Percentiles rank a stretch among this genome's conserved stretches.
phyloP scores from a whole-genome alignment of 1,140 invertebrate species.

The Tribolium madens region DNA sequence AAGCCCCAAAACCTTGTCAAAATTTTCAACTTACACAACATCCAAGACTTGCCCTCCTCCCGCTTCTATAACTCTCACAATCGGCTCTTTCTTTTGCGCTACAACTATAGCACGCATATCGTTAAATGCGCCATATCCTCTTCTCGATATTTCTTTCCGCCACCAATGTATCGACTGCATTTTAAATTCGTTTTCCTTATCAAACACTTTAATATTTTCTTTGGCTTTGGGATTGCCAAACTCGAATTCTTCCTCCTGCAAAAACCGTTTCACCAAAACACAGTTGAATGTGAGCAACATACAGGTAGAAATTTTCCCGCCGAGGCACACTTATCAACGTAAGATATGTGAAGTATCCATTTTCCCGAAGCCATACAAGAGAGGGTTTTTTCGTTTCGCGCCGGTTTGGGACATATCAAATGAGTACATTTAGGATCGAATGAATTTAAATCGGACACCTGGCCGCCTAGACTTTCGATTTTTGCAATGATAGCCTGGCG shows the following conservation, averaged over 20 bases:
- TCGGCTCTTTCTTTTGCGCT: conserved; percentile 72
- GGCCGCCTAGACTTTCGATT: conserved; percentile 73
- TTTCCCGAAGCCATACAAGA: conserved; percentile 86
- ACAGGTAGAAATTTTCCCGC: conserved; percentile 77
- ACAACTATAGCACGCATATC: conserved; percentile 79
- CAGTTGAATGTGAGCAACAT: conserved; percentile 55
- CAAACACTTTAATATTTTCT: conserved; percentile 61
- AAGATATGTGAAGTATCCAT: conserved; percentile 86
- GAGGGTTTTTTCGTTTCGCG: conserved; percentile 88
- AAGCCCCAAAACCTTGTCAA: background rate
- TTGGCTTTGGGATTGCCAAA: conserved; percentile 78
- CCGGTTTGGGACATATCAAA: conserved; percentile 78
- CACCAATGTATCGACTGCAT: conserved; percentile 75
- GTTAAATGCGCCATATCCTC: conserved; percentile 73
- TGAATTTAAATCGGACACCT: conserved; percentile 70
- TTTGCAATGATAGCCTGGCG: conserved; percentile 44
- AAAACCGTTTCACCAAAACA: background rate
- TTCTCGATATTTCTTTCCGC: conserved; percentile 68
- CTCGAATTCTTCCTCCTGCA: conserved; percentile 81
- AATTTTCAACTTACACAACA: conserved; percentile 58
- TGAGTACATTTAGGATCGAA: conserved; percentile 82
- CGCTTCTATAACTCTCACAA: conserved; percentile 77
- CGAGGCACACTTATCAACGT: conserved; percentile 76
- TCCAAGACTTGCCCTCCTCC: conserved; percentile 78
- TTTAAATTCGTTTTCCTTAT: conserved; percentile 67